phyloP scores from a whole-genome alignment of 2,888 invertebrate species.

The Caenorhabditis japonica region DNA sequence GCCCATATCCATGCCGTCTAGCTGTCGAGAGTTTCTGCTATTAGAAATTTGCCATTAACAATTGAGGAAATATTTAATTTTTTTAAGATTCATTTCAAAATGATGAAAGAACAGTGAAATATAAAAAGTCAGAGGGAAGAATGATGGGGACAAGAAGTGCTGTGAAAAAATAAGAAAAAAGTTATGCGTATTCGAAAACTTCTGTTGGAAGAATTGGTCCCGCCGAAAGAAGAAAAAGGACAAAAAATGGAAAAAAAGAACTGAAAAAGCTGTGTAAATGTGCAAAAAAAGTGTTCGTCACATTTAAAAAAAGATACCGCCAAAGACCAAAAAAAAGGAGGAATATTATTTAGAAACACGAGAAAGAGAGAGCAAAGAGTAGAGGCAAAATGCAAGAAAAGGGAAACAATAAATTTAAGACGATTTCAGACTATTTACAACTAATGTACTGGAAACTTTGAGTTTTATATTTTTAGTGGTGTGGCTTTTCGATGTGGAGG shows the following conservation, averaged over 20 bases:
- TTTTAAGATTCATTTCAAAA: constrained; percentile 49
- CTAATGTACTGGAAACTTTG: background rate
- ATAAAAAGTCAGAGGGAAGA: constrained; percentile 2
- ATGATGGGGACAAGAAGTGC: constrained; percentile 17
- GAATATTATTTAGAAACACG: too few relatives aligned
- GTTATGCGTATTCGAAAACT: too few relatives aligned
- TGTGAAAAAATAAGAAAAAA: constrained; percentile 1
- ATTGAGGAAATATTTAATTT: background rate
- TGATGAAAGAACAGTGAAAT: constrained; percentile 30
- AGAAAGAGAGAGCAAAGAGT: constrained; percentile 1
- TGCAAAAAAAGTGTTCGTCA: too few relatives aligned
- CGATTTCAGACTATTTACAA: constrained; percentile 19
- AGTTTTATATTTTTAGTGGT: background rate
- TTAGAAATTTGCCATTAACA: too few relatives aligned
- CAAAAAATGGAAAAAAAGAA: background rate
- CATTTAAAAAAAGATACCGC: constrained; percentile 3
- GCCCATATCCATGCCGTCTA: too few relatives aligned
- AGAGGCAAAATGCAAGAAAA: constrained; percentile 18
- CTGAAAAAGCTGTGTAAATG: constrained; percentile 1
- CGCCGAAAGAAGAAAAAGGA: constrained; percentile 5
- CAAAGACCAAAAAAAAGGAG: constrained; percentile 24
- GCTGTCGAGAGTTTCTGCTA: too few relatives aligned
- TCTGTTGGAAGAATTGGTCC: constrained; percentile 21
- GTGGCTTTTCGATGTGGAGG: constrained; percentile 17
- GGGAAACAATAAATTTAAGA: background rate